Conservation (phyloP, 1,140 invertebrate genomes). For the Condylostylus longicornis region DNA sequence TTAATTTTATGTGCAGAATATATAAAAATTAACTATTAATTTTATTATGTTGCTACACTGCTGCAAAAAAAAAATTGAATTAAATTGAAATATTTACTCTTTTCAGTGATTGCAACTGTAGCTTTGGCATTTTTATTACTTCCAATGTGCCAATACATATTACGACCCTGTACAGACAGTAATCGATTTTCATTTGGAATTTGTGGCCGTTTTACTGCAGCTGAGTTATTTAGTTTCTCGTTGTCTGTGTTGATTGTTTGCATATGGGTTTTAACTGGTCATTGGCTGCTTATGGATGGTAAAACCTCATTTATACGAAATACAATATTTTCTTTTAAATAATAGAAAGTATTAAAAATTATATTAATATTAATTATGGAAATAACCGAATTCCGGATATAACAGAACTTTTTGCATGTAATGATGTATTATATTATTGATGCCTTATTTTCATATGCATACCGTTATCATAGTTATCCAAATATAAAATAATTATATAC, state of each 20-base stretch:
- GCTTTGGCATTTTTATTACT: constrained; percentile 88
- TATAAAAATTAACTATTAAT: constrained; percentile 1
- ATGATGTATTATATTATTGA: constrained; percentile 1
- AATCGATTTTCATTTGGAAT: constrained; percentile 83
- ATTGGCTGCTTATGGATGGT: constrained; percentile 97
- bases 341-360: background rate
- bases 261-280: constrained; percentile 91
- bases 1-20: background rate
- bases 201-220: constrained; percentile 79
- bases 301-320: constrained; percentile 11
- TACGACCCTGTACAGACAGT: constrained; percentile 69
- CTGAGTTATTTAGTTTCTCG: constrained; percentile 85
- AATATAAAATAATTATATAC: no score
- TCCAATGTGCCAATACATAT: constrained; percentile 94
- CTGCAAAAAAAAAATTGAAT: no score
- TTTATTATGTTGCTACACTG: constrained; percentile 2
- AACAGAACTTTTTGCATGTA: background rate
- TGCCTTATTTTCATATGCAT: no score
- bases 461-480: no score
- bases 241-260: constrained; percentile 86
- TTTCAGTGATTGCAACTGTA: constrained; percentile 84
- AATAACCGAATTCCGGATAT: background rate
- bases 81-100: no score
- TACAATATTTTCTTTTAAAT: constrained; percentile 1
- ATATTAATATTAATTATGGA: no score